Evolutionary conservation across 2,888 invertebrate species (phyloP), one percentile per base, ranked within the genome.

Genomic region (Liposcelis brunnea): DNA sequence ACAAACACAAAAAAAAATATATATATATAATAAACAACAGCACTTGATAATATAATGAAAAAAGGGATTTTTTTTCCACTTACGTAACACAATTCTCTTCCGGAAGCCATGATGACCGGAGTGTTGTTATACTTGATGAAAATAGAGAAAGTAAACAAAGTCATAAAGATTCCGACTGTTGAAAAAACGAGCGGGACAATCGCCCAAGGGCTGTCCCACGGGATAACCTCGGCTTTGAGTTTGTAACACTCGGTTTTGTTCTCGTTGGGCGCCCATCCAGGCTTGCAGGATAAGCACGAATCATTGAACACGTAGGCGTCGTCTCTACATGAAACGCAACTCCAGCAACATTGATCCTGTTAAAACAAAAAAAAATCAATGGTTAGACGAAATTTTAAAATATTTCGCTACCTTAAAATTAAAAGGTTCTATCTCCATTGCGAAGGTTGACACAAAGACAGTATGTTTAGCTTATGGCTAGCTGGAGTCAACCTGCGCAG

Each of bases 101-200:
- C 82, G 0, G 80, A 80, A 2, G 83, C 83, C 71, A 80, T 80
- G 49, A 82, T 80, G 31, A 82, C 69, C 0, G 80, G 80, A 1
- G 80, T 81, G 42, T 65, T 64, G 52, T 67, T 66, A 52, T 57
- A 65, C 47, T 63, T 63, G 37, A 79, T 65, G 59, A 80, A 80
- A 5, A 78, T 73, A 37, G 67, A 65, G n/a, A 72, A 64, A 2
- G 76, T 74, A 56, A 75, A 72, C 34, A 72, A 56, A 2, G 77
- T 75, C 51, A 66, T 63, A 35, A 75, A 56, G 44, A 79, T 71
- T 5, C 80, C 79, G 37, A 73, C 58, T 1, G 70, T 61, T 11
- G 76, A 69, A 56, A 77, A 75, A 10, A 67, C 61, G 10, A 76
- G 63, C 1, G 78, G 79, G 2, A 77, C 70, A 11, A 79, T 59